phyloP scores from a whole-genome alignment of 2,797 vertebrate species.

The Eurystomus glaucurus region DNA sequence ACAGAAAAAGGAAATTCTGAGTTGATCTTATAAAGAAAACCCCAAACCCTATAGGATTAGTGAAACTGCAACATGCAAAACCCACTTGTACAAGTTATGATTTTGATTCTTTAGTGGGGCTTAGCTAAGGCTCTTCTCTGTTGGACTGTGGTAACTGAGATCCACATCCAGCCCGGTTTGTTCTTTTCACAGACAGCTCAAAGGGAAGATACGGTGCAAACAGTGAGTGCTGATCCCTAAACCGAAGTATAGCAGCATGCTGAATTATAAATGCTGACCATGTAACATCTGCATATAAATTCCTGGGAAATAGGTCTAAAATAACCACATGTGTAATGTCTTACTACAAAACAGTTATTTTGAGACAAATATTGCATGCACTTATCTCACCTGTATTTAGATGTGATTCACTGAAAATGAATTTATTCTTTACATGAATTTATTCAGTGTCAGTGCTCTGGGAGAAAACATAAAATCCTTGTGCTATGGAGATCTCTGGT shows the following conservation, averaged over 20 bases:
- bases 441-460: background rate
- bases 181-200: background rate
- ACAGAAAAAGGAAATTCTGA: background rate
- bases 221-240: background rate
- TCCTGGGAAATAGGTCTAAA: background rate
- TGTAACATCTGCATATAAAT: background rate
- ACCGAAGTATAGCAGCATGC: background rate
- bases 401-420: background rate
- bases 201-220: background rate
- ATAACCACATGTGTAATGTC: background rate
- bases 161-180: background rate
- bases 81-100: rapidly evolving
- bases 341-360: background rate
- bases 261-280: background rate
- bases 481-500: background rate
- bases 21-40: background rate
- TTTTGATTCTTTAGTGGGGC: background rate
- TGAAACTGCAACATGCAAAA: background rate
- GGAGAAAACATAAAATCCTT: background rate
- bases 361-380: background rate
- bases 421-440: background rate
- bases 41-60: background rate
- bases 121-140: background rate
- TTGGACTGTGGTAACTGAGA: background rate
- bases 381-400: background rate